Evolutionary conservation across 2,888 invertebrate species (phyloP), one percentile per base, ranked within the genome.

Genomic region (Lasioglossum calceatum): DNA sequence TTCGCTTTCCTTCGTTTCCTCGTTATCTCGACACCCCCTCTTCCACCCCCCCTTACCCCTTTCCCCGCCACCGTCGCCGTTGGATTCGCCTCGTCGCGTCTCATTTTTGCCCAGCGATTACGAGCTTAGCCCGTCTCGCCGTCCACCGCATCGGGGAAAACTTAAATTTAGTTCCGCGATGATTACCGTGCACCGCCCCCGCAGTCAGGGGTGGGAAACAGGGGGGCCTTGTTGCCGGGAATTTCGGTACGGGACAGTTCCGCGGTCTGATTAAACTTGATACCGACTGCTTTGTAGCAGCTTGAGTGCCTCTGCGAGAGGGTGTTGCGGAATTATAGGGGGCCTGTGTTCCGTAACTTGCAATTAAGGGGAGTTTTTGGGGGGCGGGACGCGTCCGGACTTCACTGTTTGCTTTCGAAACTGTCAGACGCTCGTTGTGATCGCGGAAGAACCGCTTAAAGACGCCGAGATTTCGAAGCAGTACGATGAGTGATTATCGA

Each of bases 131-230:
- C 32, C 32, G 79, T 73, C 67, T 70, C 75, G 73, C 39, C 79
- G 84, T 81, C 70, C 44, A 23, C 42, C 54, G 58, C 77, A 74
- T 61, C 84, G 70, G 39, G 42, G 82, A 72, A 79, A 85, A 85
- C 82, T 86, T 81, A 83, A 85, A 87, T 87, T 89, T 81, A 88
- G 83, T 87, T 87, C 77, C 71, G 76, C 73, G 70, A 76, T 77
- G 64, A 77, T 77, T 73, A 73, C 73, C 73, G 71, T 7, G 72
- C 32, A 47, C 47, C 73, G 12, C 8, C 47, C 27, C 47, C 32
- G 23, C 23, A 54, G 54, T 23, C 23, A n/a, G 10, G 23, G 54
- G 2, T 23, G 54, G 54, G 54, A 36, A 23, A 10, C 12, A 19
- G 16, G 70, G 12, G 36, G 39, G 10, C 32, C 32, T 36, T 67